Evolutionary conservation across 2,113 vertebrate species (phyloP).

Genomic region (Campylomormyrus numenius): DNA sequence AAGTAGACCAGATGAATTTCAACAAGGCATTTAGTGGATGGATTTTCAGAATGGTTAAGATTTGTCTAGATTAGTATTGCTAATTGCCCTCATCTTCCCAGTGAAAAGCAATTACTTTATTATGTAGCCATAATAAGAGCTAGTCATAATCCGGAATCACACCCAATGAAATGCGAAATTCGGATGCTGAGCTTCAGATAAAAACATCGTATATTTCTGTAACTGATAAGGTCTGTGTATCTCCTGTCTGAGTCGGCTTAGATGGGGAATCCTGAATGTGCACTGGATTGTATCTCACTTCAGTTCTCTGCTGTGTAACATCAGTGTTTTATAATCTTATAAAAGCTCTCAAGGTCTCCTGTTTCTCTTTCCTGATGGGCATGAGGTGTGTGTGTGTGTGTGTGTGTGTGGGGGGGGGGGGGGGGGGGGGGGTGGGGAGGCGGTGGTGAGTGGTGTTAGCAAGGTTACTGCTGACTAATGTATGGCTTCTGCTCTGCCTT

Average conservation of each 20-base stretch:
- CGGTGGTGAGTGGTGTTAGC: no score
- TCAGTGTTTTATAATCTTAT: slow-evolving; percentile 13
- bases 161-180: background rate
- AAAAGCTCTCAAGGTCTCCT: slow-evolving; percentile 17
- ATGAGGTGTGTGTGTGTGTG: background rate
- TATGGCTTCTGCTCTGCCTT: background rate
- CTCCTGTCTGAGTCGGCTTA: background rate
- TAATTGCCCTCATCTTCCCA: background rate
- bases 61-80: background rate
- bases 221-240: background rate
- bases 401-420: background rate
- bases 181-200: background rate
- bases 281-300: background rate
- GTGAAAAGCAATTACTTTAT: background rate
- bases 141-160: background rate
- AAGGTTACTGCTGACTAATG: slow-evolving; percentile 6
- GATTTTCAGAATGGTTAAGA: background rate
- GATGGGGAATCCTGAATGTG: background rate
- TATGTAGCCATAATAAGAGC: background rate
- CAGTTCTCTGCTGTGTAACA: background rate
- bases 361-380: background rate
- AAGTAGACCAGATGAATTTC: background rate
- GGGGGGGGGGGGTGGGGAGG: no score
- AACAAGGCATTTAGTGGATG: background rate
- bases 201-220: background rate